Conservation (phyloP, 1,140 invertebrate species). For the Zaprionus tsacasi region DNA sequence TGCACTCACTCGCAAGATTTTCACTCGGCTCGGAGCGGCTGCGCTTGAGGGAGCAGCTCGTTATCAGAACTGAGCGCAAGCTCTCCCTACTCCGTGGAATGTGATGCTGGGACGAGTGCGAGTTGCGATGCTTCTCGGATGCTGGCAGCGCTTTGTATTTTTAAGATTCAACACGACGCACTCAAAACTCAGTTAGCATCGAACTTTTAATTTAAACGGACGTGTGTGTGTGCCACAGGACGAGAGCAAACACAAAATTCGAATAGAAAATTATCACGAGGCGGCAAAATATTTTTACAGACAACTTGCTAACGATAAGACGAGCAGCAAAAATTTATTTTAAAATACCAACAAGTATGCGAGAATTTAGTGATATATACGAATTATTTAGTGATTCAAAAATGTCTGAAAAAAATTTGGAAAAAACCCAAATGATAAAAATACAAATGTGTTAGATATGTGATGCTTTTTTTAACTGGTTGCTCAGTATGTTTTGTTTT, state of each 20-base stretch:
- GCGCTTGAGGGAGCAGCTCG: constrained; percentile 8
- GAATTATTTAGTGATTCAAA: not conserved
- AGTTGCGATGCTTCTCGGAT: constrained; percentile 8
- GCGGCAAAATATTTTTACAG: constrained; percentile 32
- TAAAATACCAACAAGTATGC: constrained; percentile 22
- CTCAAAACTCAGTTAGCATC: constrained; percentile 59
- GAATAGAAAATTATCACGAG: constrained; percentile 21
- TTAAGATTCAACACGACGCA: constrained; percentile 39
- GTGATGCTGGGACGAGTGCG: too few relatives aligned
- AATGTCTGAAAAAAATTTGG: not conserved
- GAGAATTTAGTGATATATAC: constrained; percentile 3
- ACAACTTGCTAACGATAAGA: not conserved
- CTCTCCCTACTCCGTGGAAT: constrained; percentile 40
- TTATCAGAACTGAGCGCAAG: constrained; percentile 66
- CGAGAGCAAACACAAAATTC: constrained; percentile 29
- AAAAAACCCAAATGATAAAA: not conserved
- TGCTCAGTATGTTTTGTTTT: constrained; percentile 15
- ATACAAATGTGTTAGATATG: not conserved
- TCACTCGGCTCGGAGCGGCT: constrained; percentile 10
- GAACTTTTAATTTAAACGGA: constrained; percentile 70
- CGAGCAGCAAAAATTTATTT: not conserved
- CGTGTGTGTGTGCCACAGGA: constrained; percentile 59
- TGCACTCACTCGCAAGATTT: constrained; percentile 3
- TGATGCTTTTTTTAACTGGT: not conserved
- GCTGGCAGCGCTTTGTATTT: constrained; percentile 43